Evolutionary conservation across 2,113 vertebrate genomes (phyloP).

Genomic region (Apteryx owenii): DNA sequence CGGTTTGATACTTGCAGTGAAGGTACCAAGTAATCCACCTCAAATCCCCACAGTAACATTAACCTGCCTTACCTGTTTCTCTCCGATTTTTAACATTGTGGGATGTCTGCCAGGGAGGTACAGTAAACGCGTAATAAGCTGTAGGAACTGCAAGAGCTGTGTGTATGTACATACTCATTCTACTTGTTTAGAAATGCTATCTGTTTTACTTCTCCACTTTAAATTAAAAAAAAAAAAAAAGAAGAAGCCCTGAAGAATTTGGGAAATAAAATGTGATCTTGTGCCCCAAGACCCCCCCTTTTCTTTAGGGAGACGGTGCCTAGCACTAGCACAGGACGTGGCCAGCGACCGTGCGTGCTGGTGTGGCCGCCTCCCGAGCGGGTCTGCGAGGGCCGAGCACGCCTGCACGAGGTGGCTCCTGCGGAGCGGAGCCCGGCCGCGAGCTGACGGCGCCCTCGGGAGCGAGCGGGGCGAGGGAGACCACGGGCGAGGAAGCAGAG

Average conservation of each 20-base stretch:
- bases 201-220: neutral
- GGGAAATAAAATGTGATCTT: neutral
- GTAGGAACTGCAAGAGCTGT: neutral
- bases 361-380: neutral
- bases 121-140: neutral
- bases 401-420: too few species aligned
- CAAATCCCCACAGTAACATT: neutral
- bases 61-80: neutral
- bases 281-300: neutral
- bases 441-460: too few species aligned
- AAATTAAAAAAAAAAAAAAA: neutral
- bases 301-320: neutral
- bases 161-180: accelerated
- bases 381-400: neutral
- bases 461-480: too few species aligned
- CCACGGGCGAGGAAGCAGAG: neutral
- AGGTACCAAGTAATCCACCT: neutral
- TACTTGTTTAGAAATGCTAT: neutral
- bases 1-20: neutral
- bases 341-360: neutral
- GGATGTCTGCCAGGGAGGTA: neutral
- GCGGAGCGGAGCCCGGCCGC: neutral
- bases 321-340: neutral
- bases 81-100: neutral
- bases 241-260: neutral